Evolutionary conservation across 2,797 vertebrate genomes (phyloP).

Genomic region (Clarias platycephalus): DNA sequence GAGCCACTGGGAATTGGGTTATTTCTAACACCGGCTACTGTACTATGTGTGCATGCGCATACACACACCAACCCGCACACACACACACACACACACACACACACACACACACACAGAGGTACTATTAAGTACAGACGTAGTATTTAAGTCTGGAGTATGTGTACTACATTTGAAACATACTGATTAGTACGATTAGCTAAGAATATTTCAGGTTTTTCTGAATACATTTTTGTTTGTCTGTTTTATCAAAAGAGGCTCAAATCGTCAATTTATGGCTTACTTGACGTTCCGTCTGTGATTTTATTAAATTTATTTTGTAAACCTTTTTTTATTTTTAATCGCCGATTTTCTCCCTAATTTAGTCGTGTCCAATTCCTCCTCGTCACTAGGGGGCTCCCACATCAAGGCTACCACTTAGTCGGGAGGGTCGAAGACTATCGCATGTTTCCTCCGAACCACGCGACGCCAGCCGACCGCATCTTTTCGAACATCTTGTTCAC

Average conservation of each 20-base stretch:
- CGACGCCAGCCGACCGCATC: no score
- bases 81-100: neutral
- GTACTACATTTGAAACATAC: neutral
- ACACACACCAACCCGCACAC: neutral
- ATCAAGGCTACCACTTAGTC: no score
- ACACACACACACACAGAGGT: neutral
- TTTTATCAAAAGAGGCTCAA: constrained; percentile 69
- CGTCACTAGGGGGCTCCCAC: no score
- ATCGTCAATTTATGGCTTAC: constrained; percentile 68
- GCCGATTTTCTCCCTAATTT: no score
- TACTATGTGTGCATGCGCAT: constrained; percentile 14
- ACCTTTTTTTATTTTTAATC: no score
- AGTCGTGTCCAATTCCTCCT: no score
- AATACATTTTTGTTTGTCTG: constrained; percentile 55
- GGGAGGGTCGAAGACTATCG: no score
- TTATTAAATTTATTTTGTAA: no score
- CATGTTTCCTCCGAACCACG: no score
- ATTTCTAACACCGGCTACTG: constrained; percentile 44
- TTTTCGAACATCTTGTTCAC: neutral
- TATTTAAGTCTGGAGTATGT: constrained; percentile 39
- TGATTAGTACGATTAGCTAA: neutral
- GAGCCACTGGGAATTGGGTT: constrained; percentile 42
- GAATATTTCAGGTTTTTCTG: constrained; percentile 45
- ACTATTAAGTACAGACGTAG: neutral
- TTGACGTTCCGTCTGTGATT: constrained; percentile 43